phyloP scores from a whole-genome alignment of 2,888 invertebrate genomes.

The Sericinus montela region DNA sequence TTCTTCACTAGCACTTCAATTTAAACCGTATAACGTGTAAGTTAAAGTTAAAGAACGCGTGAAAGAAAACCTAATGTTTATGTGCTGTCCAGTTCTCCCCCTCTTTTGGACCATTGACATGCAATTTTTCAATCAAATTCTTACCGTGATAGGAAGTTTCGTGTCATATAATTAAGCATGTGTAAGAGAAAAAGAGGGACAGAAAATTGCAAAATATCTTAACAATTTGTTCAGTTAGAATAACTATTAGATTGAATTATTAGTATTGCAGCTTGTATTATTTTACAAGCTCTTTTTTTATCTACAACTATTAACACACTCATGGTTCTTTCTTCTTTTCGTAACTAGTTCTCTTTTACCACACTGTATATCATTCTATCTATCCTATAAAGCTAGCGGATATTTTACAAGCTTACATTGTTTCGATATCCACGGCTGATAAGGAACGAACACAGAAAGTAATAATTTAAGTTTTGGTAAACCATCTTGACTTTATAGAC shows the following conservation, averaged over 20 bases:
- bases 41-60: slow-evolving; percentile 30
- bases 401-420: no score
- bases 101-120: slow-evolving; percentile 51
- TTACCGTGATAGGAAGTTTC: slow-evolving; percentile 23
- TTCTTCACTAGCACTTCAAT: slow-evolving; percentile 27
- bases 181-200: background rate
- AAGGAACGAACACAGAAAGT: no score
- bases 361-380: no score
- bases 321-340: no score
- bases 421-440: no score
- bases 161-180: slow-evolving; percentile 33
- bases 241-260: no score
- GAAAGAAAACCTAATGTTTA: slow-evolving; percentile 20
- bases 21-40: slow-evolving; percentile 28
- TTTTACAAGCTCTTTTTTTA: no score
- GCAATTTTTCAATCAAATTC: slow-evolving; percentile 72
- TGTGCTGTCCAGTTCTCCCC: slow-evolving; percentile 36
- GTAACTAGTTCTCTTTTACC: no score
- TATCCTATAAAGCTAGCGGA: no score
- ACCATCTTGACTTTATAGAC: background rate
- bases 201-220: slow-evolving; percentile 5
- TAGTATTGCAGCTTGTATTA: no score
- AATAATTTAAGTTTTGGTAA: background rate
- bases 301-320: no score
- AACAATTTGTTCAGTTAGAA: no score